Percentiles rank a stretch among this genome's conserved stretches.
Conservation (phyloP, 2,888 invertebrate species). For the Lacanobia wlatinum region DNA sequence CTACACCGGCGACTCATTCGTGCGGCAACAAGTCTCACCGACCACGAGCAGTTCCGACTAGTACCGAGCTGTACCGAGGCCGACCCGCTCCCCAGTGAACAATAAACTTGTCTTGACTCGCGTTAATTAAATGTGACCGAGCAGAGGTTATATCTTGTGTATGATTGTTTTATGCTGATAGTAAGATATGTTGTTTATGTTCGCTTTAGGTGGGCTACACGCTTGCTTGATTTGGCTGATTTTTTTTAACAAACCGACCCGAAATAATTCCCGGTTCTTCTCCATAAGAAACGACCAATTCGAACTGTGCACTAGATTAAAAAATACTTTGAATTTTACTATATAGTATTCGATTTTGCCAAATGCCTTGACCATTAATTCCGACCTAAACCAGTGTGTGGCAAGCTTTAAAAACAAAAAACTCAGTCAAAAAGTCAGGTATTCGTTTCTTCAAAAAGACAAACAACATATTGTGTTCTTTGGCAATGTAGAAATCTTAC, state of each 20-base stretch:
- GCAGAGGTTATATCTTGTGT: conserved; percentile 11
- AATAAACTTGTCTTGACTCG: conserved; percentile 43
- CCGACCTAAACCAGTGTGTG: too few species aligned
- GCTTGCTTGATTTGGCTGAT: too few species aligned
- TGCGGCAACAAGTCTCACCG: conserved; percentile 40
- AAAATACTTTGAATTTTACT: too few species aligned
- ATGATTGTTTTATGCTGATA: conserved; percentile 14
- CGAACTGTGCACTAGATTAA: too few species aligned
- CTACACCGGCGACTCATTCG: neutral
- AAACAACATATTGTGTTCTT: too few species aligned
- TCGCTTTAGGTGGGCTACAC: neutral
- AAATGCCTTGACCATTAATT: too few species aligned
- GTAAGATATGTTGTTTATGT: neutral
- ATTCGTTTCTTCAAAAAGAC: too few species aligned
- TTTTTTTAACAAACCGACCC: too few species aligned
- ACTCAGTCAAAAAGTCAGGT: too few species aligned
- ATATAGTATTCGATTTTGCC: too few species aligned
- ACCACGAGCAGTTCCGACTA: neutral
- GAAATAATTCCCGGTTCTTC: too few species aligned
- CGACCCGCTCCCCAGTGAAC: conserved; percentile 21
- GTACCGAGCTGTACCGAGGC: neutral
- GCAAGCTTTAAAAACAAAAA: neutral
- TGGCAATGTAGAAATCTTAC: neutral
- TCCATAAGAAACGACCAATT: too few species aligned
- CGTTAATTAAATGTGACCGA: conserved; percentile 41